Base-by-base conservation (phyloP, 2,888 invertebrate species). In the Carabus problematicus region DNA sequence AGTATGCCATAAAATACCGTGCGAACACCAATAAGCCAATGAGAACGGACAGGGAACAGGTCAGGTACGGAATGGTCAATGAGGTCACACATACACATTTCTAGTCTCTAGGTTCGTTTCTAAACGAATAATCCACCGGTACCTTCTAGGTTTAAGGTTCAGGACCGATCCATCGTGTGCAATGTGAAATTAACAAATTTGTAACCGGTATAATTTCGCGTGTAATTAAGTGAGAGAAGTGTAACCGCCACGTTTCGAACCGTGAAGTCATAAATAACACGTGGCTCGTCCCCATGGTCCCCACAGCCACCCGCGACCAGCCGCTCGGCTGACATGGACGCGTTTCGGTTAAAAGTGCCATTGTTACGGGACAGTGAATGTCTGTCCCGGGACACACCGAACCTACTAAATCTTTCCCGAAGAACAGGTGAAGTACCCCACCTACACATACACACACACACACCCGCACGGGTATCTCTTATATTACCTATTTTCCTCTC, bases 171-270 rank as follows among this genome's bases (percentile, higher is more conserved):
- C 6, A 29, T 29, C 29, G 3, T 29, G 2, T 29, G 29, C 29
- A 29, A 29, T 74, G 73, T 74, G 73, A 75, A 76, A 75, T 75
- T 75, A 75, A 76, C 75, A 74, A 75, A 76, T 76, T 76, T 76
- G 75, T 79, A 80, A 76, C 77, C 73, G 76, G 79, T 80, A 80
- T 80, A 80, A 80, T 80, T 79, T 77, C 79, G 79, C 80, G 80
- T 80, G 79, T 80, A 80, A 80, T 80, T 80, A 79, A 79, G 79
- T 79, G 78, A 76, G 77, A 77, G 78, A 77, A 77, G 76, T 75
- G 76, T 76, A 77, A 74, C 75, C 75, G 76, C 77, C 77, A 76
- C 76, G 79, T 78, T 79, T 76, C 77, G 74, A 74, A 79, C 76
- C 79, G 77, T 80, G 77, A 78, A 77, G 78, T 76, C 76, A 77